A percentile compares a stretch with the other conserved stretches of the same genome.
Conservation (phyloP, 2,797 vertebrate genomes). For the Hydrophis major region DNA sequence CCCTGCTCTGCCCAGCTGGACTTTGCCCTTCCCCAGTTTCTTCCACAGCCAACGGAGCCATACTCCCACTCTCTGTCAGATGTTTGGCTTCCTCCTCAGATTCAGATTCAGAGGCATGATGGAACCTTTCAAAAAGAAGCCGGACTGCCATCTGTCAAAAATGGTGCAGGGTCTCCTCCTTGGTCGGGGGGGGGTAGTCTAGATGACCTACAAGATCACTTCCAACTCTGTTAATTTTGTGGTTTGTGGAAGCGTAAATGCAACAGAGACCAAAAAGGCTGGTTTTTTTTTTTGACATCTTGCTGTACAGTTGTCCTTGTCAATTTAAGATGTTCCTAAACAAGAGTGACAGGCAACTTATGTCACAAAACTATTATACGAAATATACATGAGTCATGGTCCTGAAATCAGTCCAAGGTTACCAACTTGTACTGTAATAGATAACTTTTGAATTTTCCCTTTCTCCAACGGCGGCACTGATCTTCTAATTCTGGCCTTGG, state of each 20-base stretch:
- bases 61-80: too few relatives aligned
- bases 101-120: too few relatives aligned
- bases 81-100: too few relatives aligned
- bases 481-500: not conserved
- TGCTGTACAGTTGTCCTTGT: conserved; percentile 23
- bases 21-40: too few relatives aligned
- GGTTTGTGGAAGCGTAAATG: not conserved
- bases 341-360: conserved; percentile 35
- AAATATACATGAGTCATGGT: conserved; percentile 54
- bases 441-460: conserved; percentile 25
- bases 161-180: too few relatives aligned
- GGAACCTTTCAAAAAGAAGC: too few relatives aligned
- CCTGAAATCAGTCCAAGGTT: conserved; percentile 45
- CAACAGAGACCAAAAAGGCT: not conserved
- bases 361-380: conserved; percentile 42
- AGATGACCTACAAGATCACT: too few relatives aligned
- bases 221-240: too few relatives aligned
- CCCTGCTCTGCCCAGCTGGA: too few relatives aligned
- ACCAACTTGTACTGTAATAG: conserved; percentile 2
- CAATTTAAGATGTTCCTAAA: conserved; percentile 35
- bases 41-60: too few relatives aligned
- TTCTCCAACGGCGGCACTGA: conserved; percentile 45
- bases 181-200: too few relatives aligned
- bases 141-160: too few relatives aligned
- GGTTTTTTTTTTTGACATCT: not conserved